These are phyloP conservation scores for Xenopus laevis DNA, from an alignment of 2,113 vertebrate genomes.

Conservation along the genomic window DNA sequence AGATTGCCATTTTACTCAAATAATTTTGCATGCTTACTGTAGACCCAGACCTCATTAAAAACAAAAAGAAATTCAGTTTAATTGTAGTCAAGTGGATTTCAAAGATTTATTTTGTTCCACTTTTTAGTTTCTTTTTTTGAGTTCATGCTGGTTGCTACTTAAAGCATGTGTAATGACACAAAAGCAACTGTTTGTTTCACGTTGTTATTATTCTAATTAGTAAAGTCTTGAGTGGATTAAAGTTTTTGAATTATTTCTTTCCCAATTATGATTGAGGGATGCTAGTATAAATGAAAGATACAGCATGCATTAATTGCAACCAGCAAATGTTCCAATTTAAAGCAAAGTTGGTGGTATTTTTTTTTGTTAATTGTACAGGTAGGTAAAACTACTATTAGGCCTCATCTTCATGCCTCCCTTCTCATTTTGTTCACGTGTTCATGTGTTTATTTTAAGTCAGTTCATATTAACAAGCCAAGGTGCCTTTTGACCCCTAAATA, in stretches of 20 bases:
- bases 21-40: constrained; percentile 65
- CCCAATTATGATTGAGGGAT: not conserved
- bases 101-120: constrained; percentile 21
- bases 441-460: constrained; percentile 68
- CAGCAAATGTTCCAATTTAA: constrained; percentile 26
- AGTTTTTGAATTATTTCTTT: too few species aligned
- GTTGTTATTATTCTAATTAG: not conserved
- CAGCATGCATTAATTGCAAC: constrained; percentile 53
- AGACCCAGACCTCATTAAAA: constrained; percentile 38
- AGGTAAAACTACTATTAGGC: constrained; percentile 79
- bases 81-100: constrained; percentile 5
- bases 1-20: constrained; percentile 48
- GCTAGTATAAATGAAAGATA: not conserved
- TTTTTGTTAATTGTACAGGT: constrained; percentile 72
- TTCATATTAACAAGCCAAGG: constrained; percentile 77
- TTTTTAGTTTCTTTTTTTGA: constrained; percentile 23
- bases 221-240: not conserved
- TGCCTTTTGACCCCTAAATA: constrained; percentile 62
- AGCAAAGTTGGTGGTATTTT: constrained; percentile 28
- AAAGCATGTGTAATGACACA: constrained; percentile 32
- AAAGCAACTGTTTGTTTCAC: too few species aligned
- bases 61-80: constrained; percentile 43
- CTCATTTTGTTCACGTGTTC: constrained; percentile 65
- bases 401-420: constrained; percentile 69
- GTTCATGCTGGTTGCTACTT: constrained; percentile 48